Conservation (phyloP, 2,888 invertebrate species). For the Drosophila lutescens region DNA sequence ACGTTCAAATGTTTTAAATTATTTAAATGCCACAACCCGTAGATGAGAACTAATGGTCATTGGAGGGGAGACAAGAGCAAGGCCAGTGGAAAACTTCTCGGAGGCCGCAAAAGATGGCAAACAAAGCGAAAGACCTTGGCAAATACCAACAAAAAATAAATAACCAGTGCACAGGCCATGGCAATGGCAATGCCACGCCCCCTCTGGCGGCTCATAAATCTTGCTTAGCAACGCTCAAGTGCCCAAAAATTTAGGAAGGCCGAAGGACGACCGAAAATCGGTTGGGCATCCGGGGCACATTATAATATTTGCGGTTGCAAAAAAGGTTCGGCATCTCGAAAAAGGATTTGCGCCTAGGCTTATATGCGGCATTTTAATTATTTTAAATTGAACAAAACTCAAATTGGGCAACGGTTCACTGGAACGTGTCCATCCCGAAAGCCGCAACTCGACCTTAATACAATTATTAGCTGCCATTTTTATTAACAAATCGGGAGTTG, state of each 20-base stretch:
- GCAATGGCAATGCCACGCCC: conserved; percentile 61
- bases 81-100: conserved; percentile 44
- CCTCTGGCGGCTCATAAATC: conserved; percentile 69
- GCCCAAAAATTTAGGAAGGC: conserved; percentile 13
- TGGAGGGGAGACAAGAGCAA: conserved; percentile 12
- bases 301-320: conserved; percentile 45
- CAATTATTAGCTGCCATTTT: conserved; percentile 50
- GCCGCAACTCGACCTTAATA: conserved; percentile 28
- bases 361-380: conserved; percentile 69
- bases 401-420: conserved; percentile 16
- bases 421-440: conserved; percentile 28
- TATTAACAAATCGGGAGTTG: conserved; percentile 43
- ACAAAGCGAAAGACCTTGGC: conserved; percentile 59
- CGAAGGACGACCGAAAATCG: conserved; percentile 1
- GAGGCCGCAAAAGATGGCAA: conserved; percentile 62
- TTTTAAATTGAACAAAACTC: conserved; percentile 55
- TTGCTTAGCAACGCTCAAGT: conserved; percentile 65
- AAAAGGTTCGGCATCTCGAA: conserved; percentile 39
- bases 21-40: conserved; percentile 66
- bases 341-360: conserved; percentile 38
- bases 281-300: conserved; percentile 32
- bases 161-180: conserved; percentile 33
- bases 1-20: conserved; percentile 70
- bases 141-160: conserved; percentile 43
- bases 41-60: conserved; percentile 23